Evolutionary conservation across 1,140 invertebrate species (phyloP).

Genomic region (Trichonephila clavata): DNA sequence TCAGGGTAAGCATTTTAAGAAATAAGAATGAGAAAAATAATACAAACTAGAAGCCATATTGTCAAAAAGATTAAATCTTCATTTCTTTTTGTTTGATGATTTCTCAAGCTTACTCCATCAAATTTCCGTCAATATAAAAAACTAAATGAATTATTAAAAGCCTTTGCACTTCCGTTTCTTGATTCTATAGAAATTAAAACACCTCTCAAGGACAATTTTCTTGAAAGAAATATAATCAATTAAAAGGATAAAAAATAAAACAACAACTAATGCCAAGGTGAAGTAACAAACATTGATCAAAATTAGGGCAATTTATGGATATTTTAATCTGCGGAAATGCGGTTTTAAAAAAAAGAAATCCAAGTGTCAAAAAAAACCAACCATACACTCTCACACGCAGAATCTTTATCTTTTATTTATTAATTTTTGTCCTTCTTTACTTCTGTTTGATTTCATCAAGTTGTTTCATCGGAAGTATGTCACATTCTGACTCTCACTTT

Average conservation of each 20-base stretch:
- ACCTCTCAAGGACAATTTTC: slow-evolving; percentile 2
- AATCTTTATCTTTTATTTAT: slow-evolving; percentile 26
- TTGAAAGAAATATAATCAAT: background rate
- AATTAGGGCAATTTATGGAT: slow-evolving; percentile 30
- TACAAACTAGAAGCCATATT: too few species aligned
- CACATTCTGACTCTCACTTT: slow-evolving; percentile 68
- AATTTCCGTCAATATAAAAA: background rate
- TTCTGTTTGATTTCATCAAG: slow-evolving; percentile 47
- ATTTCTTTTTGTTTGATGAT: background rate
- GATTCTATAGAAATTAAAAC: background rate
- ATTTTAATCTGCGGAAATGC: slow-evolving; percentile 10
- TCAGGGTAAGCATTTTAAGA: background rate
- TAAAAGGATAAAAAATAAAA: background rate
- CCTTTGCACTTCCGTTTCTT: background rate
- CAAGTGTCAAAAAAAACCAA: slow-evolving; percentile 2
- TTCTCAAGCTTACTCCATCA: background rate
- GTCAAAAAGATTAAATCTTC: background rate
- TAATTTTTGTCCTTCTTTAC: background rate
- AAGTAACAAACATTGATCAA: background rate
- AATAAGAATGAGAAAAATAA: too few species aligned
- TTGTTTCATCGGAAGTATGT: slow-evolving; percentile 64
- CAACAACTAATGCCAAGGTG: slow-evolving; percentile 65
- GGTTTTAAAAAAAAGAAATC: background rate
- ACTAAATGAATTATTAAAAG: background rate
- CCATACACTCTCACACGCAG: background rate